A percentile compares a stretch with the other conserved stretches of the same genome.
Conservation (phyloP, 2,113 vertebrate genomes). For the Saccopteryx leptura region DNA sequence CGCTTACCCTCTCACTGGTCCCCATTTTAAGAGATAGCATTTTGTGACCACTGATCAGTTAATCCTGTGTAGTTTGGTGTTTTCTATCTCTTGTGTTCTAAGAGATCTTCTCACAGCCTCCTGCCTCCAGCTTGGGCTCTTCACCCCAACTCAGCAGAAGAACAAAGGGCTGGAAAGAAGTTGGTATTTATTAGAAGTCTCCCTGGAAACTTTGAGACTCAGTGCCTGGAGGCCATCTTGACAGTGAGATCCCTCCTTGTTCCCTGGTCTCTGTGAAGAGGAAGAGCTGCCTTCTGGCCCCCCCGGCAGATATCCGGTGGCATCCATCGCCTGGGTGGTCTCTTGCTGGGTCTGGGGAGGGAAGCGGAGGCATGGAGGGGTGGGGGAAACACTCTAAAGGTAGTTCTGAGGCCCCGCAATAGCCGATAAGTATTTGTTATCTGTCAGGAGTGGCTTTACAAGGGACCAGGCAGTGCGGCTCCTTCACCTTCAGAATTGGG, state of each 20-base stretch:
- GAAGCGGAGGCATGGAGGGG: neutral
- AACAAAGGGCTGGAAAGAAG: constrained; percentile 39
- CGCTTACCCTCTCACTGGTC: constrained; percentile 47
- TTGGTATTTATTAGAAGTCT: constrained; percentile 58
- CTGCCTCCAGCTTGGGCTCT: constrained; percentile 58
- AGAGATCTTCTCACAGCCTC: constrained; percentile 66
- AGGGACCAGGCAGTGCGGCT: neutral
- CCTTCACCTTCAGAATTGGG: neutral
- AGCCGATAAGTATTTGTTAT: constrained; percentile 26
- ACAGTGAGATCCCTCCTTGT: neutral
- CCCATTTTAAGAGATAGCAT: constrained; percentile 76
- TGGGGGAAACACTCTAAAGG: neutral
- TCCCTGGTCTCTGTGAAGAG: constrained; percentile 30
- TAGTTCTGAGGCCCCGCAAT: neutral
- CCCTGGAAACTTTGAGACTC: constrained; percentile 70
- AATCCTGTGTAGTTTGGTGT: constrained; percentile 82
- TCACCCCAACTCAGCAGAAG: neutral
- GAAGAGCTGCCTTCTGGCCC: neutral
- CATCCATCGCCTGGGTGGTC: neutral
- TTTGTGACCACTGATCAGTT: constrained; percentile 59
- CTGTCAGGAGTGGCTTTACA: neutral
- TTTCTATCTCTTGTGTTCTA: constrained; percentile 77
- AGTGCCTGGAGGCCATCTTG: constrained; percentile 49
- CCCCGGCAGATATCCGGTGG: neutral
- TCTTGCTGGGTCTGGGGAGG: neutral